Evolutionary conservation across 2,888 invertebrate species (phyloP).

Genomic region (Philereme transversata): DNA sequence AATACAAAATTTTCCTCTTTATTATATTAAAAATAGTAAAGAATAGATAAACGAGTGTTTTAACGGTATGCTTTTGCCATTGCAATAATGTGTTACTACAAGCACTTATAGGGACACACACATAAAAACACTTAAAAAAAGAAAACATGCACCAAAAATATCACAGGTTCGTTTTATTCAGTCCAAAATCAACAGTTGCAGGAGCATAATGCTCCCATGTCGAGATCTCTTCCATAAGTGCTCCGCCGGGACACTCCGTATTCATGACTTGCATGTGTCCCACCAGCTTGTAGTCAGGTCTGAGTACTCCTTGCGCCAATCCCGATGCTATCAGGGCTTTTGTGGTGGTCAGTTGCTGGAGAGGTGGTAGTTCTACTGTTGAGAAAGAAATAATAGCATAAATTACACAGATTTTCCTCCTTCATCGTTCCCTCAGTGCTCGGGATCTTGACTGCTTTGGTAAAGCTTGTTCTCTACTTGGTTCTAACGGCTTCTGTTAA

Average conservation of each 20-base stretch:
- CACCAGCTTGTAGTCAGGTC: conserved; percentile 83
- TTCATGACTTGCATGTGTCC: conserved; percentile 81
- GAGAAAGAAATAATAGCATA: conserved; percentile 5
- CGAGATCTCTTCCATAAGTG: conserved; percentile 84
- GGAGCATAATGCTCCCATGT: conserved; percentile 83
- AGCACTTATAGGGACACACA: too few relatives aligned
- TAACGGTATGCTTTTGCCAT: too few relatives aligned
- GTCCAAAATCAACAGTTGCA: conserved; percentile 24
- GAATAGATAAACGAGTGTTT: too few relatives aligned
- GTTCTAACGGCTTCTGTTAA: too few relatives aligned
- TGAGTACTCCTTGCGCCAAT: conserved; percentile 80
- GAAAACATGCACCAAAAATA: neutral
- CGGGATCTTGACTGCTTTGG: too few relatives aligned
- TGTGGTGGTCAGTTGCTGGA: conserved; percentile 80
- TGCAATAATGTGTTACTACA: too few relatives aligned
- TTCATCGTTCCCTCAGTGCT: too few relatives aligned
- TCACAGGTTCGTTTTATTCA: conserved; percentile 2
- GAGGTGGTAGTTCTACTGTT: conserved; percentile 84
- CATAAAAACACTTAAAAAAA: too few relatives aligned
- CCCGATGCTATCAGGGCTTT: conserved; percentile 85
- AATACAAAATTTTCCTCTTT: too few relatives aligned
- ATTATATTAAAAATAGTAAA: too few relatives aligned
- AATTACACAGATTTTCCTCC: neutral
- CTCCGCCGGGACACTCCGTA: conserved; percentile 88
- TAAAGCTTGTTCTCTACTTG: too few relatives aligned